Percentiles rank a stretch among this genome's conserved stretches.
Conservation (phyloP, 2,797 vertebrate genomes). For the Syncerus caffer region DNA sequence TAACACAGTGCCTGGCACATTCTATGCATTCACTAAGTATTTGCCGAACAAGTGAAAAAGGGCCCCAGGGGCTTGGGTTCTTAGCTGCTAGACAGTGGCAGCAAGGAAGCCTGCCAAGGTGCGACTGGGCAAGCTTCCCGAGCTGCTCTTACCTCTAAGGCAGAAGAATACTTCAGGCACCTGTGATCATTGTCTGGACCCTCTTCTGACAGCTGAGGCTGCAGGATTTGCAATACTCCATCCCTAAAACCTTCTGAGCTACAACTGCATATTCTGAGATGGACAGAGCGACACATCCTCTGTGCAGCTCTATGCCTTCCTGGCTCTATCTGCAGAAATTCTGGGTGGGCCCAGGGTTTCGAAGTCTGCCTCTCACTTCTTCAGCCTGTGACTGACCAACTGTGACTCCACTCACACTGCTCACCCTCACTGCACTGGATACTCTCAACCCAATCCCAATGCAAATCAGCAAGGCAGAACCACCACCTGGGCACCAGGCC, state of each 20-base stretch:
- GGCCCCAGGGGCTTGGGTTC: background rate
- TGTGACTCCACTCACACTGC: background rate
- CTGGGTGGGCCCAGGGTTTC: background rate
- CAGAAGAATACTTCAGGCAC: background rate
- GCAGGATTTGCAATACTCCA: background rate
- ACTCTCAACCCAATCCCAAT: background rate
- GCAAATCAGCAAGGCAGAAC: background rate
- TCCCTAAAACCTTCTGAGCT: background rate
- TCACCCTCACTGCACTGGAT: background rate
- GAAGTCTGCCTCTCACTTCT: background rate
- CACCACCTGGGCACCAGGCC: background rate
- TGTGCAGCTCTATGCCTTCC: background rate
- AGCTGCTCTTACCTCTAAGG: background rate
- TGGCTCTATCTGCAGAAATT: background rate
- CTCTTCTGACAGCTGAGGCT: background rate
- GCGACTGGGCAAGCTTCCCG: fast-evolving
- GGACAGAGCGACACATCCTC: background rate
- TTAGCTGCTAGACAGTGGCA: background rate
- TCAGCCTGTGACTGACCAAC: background rate
- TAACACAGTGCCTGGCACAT: background rate
- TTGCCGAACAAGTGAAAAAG: background rate
- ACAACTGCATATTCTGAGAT: background rate
- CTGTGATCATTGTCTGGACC: no score
- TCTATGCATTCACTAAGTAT: background rate
- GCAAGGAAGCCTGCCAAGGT: background rate